Conservation (phyloP, 2,888 invertebrate genomes). For the Ormyrus labotus region DNA sequence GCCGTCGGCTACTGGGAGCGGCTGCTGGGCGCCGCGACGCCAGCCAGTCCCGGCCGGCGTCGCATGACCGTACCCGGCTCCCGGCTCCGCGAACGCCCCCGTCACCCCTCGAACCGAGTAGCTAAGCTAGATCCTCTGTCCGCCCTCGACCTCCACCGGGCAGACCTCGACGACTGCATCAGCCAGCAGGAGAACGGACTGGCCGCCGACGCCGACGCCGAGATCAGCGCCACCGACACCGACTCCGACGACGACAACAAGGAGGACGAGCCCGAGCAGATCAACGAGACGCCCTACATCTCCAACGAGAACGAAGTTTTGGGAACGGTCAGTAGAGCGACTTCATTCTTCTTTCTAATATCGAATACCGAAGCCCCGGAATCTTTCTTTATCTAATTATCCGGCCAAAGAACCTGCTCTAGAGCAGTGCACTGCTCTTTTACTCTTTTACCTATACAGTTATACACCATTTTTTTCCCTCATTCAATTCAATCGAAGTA, state of each 20-base stretch:
- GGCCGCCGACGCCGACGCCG: constrained; percentile 77
- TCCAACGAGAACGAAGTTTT: constrained; percentile 78
- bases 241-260: constrained; percentile 79
- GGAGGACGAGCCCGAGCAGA: constrained; percentile 77
- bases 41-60: constrained; percentile 57
- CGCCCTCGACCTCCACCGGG: constrained; percentile 56
- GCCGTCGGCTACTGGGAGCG: constrained; percentile 73
- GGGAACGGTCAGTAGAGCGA: constrained; percentile 75
- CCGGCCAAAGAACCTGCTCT: no score
- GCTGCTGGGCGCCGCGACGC: constrained; percentile 64
- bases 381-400: no score
- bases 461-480: no score
- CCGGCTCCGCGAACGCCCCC: constrained; percentile 30
- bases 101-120: constrained; percentile 66
- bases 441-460: no score
- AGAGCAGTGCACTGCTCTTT: no score
- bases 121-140: constrained; percentile 74
- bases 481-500: no score
- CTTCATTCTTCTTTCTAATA: neutral
- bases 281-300: constrained; percentile 75
- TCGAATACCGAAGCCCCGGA: neutral
- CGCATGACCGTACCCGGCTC: constrained; percentile 72
- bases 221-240: constrained; percentile 78
- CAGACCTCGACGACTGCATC: constrained; percentile 84
- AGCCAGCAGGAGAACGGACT: constrained; percentile 82